phyloP scores from a whole-genome alignment of 2,888 invertebrate genomes.

The Podabrus alpinus region DNA sequence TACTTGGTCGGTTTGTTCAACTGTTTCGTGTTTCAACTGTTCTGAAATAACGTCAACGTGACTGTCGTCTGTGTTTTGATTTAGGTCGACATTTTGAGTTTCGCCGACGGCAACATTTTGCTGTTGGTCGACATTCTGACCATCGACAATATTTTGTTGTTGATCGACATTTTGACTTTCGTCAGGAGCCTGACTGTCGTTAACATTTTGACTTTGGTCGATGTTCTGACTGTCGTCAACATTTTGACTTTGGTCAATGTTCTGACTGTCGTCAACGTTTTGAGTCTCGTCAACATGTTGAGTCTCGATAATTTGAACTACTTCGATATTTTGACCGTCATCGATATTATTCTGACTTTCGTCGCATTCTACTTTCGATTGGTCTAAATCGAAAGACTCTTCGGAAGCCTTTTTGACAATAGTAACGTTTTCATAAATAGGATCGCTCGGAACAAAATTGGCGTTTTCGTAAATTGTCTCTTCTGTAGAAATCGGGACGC shows the following conservation, averaged over 20 bases:
- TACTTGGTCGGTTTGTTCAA: neutral
- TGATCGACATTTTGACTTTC: neutral
- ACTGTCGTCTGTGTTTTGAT: neutral
- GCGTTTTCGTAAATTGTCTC: constrained; percentile 40
- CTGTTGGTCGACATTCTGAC: neutral
- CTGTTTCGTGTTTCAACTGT: neutral
- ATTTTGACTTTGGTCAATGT: too few species aligned
- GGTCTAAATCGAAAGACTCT: neutral
- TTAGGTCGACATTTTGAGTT: neutral
- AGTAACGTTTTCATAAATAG: neutral
- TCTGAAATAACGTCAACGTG: neutral
- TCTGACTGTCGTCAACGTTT: too few species aligned
- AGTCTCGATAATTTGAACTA: neutral
- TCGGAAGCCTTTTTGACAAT: neutral
- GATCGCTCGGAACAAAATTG: constrained; percentile 18
- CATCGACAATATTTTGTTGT: neutral
- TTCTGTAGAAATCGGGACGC: constrained; percentile 5
- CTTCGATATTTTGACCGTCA: neutral
- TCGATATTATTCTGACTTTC: neutral
- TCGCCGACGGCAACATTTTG: neutral
- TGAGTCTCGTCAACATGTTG: neutral
- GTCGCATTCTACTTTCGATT: neutral
- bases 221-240: too few species aligned
- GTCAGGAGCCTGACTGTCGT: neutral
- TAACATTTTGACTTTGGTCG: too few species aligned